Base-by-base conservation (phyloP, 2,888 invertebrate genomes). In the Iselma pallidipennis region DNA sequence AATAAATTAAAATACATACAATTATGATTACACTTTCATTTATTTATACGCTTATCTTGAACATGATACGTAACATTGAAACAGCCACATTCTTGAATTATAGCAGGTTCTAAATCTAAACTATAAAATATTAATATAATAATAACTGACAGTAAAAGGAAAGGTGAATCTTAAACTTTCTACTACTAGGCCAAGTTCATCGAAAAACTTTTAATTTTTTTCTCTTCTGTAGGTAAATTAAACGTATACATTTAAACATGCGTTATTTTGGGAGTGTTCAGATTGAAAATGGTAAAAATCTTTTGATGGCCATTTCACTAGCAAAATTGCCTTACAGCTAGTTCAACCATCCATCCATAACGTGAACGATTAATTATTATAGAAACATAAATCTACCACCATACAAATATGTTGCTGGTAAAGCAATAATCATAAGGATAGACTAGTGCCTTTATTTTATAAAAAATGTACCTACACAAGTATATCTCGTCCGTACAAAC, bases 81-180 rank as follows among this genome's bases (percentile, higher is more conserved):
- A 45, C 48, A 45, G 19, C 9, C n/a, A 19, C 48, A 45, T 45
- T 51, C 14, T 16, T n/a, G 26, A 50, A 51, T 26, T 49, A 37
- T 29, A 57, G 55, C 57, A 62, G 58, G 61, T 61, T 62, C 62
- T 52, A 49, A 28, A 52, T 48, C 45, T 48, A 48, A 57, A 57
- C 53, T 57, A 55, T 45, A 19, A n/a, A n/a, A 55, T 59, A 59
- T 55, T 61, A 55, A 31, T 23, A 29, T 28, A 52, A 54, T 60
- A 56, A 59, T 63, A 45, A 53, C 29, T 57, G 61, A 57, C 61
- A 61, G 61, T 58, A 66, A 59, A 63, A 61, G 57, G 60, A 68
- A 67, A 68, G 67, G 69, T 68, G 66, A 69, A 69, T 66, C 66
- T 66, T 49, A 65, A n/a, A 67, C 71, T 71, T 71, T 71, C 71